Conservation (phyloP, 2,888 invertebrate genomes). For the Prosopocoilus inquinatus region DNA sequence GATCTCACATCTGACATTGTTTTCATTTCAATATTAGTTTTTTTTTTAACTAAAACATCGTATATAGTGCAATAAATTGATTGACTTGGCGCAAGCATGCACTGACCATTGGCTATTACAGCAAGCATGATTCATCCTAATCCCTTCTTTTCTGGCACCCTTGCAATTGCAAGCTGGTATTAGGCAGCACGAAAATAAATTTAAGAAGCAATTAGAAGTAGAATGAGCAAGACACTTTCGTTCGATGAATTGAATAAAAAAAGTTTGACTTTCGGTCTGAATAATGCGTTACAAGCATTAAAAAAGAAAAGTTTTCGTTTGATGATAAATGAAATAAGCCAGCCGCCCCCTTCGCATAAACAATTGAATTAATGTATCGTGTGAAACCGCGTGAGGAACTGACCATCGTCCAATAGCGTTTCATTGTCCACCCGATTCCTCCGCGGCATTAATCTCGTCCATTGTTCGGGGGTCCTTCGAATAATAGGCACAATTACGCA, state of each 20-base stretch:
- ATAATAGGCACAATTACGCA: too few species aligned
- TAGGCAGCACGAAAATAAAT: neutral
- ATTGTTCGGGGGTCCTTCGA: slow-evolving; percentile 6
- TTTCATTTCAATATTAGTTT: slow-evolving; percentile 12
- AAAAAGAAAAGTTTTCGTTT: too few species aligned
- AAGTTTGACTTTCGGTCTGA: too few species aligned
- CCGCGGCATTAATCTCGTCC: slow-evolving; percentile 21
- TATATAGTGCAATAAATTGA: neutral
- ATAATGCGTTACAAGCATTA: too few species aligned
- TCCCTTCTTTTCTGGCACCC: neutral
- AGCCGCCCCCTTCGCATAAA: too few species aligned
- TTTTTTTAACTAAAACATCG: too few species aligned
- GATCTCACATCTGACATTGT: slow-evolving; percentile 29
- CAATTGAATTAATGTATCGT: too few species aligned
- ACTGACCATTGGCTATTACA: neutral
- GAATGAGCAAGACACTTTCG: too few species aligned
- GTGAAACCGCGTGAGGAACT: neutral
- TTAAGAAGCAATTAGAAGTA: too few species aligned
- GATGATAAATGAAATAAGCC: too few species aligned
- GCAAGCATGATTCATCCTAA: neutral
- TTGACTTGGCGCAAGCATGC: neutral
- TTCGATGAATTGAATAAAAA: too few species aligned
- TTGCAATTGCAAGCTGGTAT: neutral
- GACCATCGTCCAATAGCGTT: slow-evolving; percentile 15
- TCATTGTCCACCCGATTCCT: too few species aligned